phyloP scores from a whole-genome alignment of 2,113 vertebrate species.

The Loxodonta africana region DNA sequence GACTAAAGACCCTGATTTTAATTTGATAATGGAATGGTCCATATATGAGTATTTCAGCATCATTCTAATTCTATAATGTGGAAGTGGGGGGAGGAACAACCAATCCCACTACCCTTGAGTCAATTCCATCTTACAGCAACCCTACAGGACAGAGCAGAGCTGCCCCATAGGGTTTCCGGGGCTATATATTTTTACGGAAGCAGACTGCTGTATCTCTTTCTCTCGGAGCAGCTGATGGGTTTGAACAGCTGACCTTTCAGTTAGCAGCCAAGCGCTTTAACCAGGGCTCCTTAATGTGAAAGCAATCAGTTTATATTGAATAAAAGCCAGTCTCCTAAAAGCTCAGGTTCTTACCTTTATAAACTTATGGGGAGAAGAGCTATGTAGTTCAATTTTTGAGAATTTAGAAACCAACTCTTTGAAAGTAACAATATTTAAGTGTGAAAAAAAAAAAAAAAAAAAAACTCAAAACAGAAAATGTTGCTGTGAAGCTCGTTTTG shows the following conservation, averaged over 20 bases:
- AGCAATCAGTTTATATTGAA: neutral
- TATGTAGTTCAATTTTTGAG: conserved; percentile 22
- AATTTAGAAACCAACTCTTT: neutral
- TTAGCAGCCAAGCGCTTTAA: too few species aligned
- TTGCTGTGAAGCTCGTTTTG: neutral
- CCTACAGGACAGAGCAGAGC: neutral
- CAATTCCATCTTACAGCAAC: too few species aligned
- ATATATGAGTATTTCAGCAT: neutral
- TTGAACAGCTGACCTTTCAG: too few species aligned
- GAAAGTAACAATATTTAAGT: conserved; percentile 20
- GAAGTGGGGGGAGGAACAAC: neutral
- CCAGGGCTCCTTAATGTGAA: too few species aligned
- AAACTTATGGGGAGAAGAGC: neutral
- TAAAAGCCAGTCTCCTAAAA: neutral
- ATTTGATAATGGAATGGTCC: conserved; percentile 10
- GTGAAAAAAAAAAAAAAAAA: neutral
- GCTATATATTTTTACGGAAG: too few species aligned
- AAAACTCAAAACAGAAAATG: neutral
- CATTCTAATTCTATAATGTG: neutral
- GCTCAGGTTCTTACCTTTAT: neutral
- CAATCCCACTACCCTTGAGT: too few species aligned
- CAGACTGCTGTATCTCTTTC: too few species aligned
- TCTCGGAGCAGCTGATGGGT: too few species aligned
- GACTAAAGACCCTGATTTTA: neutral
- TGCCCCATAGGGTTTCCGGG: too few species aligned